Evolutionary conservation across 2,113 vertebrate species (phyloP), one percentile per base, ranked within the genome.

Genomic region (Zonotrichia leucophrys): DNA sequence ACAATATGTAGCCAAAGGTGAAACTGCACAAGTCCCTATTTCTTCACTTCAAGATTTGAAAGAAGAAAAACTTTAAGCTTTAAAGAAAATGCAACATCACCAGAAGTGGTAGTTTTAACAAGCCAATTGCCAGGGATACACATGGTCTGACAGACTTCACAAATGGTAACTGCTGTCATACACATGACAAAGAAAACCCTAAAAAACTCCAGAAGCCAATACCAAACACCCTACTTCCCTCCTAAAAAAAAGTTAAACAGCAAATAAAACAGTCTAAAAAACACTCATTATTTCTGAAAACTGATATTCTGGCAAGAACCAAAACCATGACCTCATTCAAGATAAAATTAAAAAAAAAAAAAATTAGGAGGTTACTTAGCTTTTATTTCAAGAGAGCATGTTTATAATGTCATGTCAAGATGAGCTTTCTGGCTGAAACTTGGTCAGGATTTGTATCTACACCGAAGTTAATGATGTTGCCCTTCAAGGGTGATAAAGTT

Each of bases 401-500:
- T 22, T 94, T 53, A 55, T 39, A 87, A 69, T n/a, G 27, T 7
- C 25, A 35, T 2, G 2, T 63, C 33, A 86, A 62, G 55, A 67
- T 3, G 14, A 90, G 23, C 44, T 80, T 76, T 59, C n/a, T 52
- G 28, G 39, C 20, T 59, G 46, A 74, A 90, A 85, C 27, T 31
- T 59, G 30, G 55, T 67, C 59, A 83, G 59, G 64, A 77, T 74
- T 74, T 67, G 8, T 64, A 58, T 56, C 60, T 46, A 39, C 17
- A 12, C 60, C 68, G 56, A 75, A 72, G 58, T 70, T 89, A 87
- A 93, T 33, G 72, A 31, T 37, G 37, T 67, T 88, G 69, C 18
- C 87, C 90, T 97, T 95, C 90, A 92, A 81, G 82, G 68, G 35
- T 80, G 79, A 94, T 2, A 31, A 75, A 56, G 13, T 90, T 44